Percentiles rank a stretch among this genome's conserved stretches.
Evolutionary conservation across 92 coral and sea anemone genomes (phyloP).

Genomic region (Heliopora coerulea): DNA sequence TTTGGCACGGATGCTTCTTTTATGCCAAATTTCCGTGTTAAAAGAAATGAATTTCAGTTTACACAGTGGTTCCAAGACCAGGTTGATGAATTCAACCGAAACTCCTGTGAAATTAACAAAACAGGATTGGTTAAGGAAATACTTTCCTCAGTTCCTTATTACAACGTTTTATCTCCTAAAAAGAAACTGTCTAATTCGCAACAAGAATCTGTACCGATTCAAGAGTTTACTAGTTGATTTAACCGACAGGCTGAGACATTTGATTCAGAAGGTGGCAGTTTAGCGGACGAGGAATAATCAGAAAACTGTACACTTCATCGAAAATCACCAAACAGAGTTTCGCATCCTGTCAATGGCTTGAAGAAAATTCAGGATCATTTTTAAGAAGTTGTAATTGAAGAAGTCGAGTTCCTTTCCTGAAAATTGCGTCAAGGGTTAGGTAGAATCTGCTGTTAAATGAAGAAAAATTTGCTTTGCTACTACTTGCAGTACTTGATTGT

Average conservation of each 20-base stretch:
- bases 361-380: slow-evolving; percentile 7
- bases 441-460: too few species aligned
- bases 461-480: too few species aligned
- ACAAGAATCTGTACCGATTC: not conserved
- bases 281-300: too few species aligned
- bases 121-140: not conserved
- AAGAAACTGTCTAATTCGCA: not conserved
- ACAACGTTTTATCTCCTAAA: not conserved
- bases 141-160: slow-evolving; percentile 6
- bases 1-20: slow-evolving; percentile 41
- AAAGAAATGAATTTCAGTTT: slow-evolving; percentile 43
- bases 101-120: slow-evolving; percentile 5
- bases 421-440: too few species aligned
- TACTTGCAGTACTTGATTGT: too few species aligned
- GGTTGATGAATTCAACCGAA: slow-evolving; percentile 49
- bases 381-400: not conserved
- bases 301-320: not conserved
- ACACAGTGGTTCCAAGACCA: slow-evolving; percentile 87
- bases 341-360: slow-evolving; percentile 35
- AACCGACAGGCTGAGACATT: not conserved
- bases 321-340: slow-evolving; percentile 3
- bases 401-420: too few species aligned
- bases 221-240: slow-evolving; percentile 17
- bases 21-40: not conserved
- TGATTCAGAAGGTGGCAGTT: too few species aligned